Percentiles rank a stretch among this genome's conserved stretches.
Conservation (phyloP, 2,888 invertebrate genomes). For the Dryococelus australis region DNA sequence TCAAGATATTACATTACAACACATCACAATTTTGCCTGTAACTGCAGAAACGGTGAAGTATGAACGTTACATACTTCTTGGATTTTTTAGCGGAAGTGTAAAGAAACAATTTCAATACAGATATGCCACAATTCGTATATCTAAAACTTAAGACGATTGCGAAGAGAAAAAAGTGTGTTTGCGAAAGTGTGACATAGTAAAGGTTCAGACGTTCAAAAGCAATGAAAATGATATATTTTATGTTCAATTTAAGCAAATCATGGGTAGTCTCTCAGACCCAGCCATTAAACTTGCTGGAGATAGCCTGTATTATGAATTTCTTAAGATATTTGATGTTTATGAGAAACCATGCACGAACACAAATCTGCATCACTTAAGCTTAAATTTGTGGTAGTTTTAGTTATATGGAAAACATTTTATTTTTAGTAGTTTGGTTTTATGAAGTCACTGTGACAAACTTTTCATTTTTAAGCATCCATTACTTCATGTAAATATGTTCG, state of each 20-base stretch:
- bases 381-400: not conserved
- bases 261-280: not conserved
- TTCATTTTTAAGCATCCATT: too few species aligned
- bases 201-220: constrained; percentile 20
- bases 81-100: not conserved
- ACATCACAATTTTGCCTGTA: not conserved
- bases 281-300: not conserved
- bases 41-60: constrained; percentile 4
- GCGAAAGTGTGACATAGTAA: not conserved
- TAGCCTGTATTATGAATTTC: not conserved
- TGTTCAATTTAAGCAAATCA: constrained; percentile 11
- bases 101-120: not conserved
- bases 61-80: constrained; percentile 4
- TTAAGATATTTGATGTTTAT: not conserved
- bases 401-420: not conserved
- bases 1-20: not conserved
- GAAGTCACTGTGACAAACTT: too few species aligned
- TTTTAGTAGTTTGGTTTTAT: not conserved
- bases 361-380: not conserved
- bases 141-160: not conserved
- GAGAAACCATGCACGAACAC: not conserved
- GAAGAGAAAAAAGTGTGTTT: not conserved
- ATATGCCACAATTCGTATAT: not conserved
- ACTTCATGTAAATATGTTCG: too few species aligned
- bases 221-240: constrained; percentile 19